phyloP scores from a whole-genome alignment of 1,140 invertebrate species.

The Drosophila azteca region DNA sequence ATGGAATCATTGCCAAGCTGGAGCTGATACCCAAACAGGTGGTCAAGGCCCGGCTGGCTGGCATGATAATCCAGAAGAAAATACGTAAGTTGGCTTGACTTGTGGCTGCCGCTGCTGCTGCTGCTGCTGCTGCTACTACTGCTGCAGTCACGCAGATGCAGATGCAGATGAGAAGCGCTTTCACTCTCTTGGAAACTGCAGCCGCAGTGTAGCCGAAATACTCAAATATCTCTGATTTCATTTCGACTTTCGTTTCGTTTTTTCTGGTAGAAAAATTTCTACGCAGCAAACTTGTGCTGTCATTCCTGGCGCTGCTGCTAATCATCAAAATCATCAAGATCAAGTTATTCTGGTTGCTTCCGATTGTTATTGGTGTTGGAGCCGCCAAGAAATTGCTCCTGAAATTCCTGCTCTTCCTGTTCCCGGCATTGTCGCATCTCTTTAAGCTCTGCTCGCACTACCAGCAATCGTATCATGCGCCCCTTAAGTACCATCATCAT shows the following conservation, averaged over 20 bases:
- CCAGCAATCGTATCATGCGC: conserved; percentile 88
- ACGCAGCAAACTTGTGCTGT: conserved; percentile 89
- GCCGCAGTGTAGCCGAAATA: conserved; percentile 34
- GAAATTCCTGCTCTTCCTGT: conserved; percentile 91
- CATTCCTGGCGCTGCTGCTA: conserved; percentile 89
- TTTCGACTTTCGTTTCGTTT: conserved; percentile 69
- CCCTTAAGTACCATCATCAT: conserved; percentile 92
- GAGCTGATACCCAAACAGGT: conserved; percentile 86
- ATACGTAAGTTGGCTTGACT: conserved; percentile 86
- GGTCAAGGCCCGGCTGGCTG: conserved; percentile 83
- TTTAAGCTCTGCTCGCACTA: conserved; percentile 93
- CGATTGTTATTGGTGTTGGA: conserved; percentile 89
- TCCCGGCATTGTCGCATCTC: conserved; percentile 91
- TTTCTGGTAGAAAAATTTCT: conserved; percentile 88
- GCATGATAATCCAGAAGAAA: conserved; percentile 89
- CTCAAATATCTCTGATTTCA: conserved; percentile 22
- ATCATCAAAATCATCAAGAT: conserved; percentile 92
- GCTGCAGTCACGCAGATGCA: conserved; percentile 3
- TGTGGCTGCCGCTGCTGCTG: conserved; percentile 10
- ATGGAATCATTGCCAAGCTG: conserved; percentile 89
- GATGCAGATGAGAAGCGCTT: conserved; percentile 44
- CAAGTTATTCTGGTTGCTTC: conserved; percentile 90
- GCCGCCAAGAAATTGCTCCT: conserved; percentile 92
- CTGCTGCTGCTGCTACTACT: conserved; percentile 7
- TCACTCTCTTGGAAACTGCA: conserved; percentile 44